Conservation (phyloP, 2,113 vertebrate genomes). For the Hypocryptadius cinnamomeus region DNA sequence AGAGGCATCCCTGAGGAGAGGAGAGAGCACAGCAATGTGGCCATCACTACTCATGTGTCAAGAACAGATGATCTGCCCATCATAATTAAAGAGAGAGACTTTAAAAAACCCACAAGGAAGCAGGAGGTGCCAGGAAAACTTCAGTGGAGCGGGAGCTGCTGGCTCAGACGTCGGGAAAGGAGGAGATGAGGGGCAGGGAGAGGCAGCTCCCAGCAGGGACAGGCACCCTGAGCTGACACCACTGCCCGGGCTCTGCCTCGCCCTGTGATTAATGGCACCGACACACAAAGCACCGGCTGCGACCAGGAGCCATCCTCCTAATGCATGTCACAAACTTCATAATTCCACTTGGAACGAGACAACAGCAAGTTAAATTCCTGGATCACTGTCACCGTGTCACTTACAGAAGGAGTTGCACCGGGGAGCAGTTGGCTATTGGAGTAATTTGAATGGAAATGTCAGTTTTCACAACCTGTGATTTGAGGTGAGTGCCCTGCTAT, state of each 20-base stretch:
- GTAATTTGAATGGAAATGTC: slow-evolving; percentile 65
- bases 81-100: slow-evolving; percentile 5
- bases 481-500: slow-evolving; percentile 59
- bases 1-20: background rate
- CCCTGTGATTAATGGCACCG: slow-evolving; percentile 13
- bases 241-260: background rate
- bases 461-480: slow-evolving; percentile 56
- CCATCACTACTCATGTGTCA: slow-evolving; percentile 12
- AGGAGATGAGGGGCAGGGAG: background rate
- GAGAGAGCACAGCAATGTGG: background rate
- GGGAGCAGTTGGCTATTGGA: slow-evolving; percentile 41
- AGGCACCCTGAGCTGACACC: slow-evolving; percentile 8
- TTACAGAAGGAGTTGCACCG: slow-evolving; percentile 6
- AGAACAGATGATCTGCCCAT: slow-evolving; percentile 13
- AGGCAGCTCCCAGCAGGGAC: background rate
- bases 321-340: slow-evolving; percentile 43
- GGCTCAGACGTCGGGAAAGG: background rate
- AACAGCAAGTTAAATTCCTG: slow-evolving; percentile 55
- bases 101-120: background rate
- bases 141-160: background rate
- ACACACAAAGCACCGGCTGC: background rate
- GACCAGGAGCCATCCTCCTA: slow-evolving; percentile 31
- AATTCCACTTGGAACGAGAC: slow-evolving; percentile 39
- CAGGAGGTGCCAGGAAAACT: slow-evolving; percentile 19
- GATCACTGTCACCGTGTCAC: slow-evolving; percentile 46